Base-by-base conservation (phyloP, 2,797 vertebrate genomes). In the Platyrinchus mystaceus region DNA sequence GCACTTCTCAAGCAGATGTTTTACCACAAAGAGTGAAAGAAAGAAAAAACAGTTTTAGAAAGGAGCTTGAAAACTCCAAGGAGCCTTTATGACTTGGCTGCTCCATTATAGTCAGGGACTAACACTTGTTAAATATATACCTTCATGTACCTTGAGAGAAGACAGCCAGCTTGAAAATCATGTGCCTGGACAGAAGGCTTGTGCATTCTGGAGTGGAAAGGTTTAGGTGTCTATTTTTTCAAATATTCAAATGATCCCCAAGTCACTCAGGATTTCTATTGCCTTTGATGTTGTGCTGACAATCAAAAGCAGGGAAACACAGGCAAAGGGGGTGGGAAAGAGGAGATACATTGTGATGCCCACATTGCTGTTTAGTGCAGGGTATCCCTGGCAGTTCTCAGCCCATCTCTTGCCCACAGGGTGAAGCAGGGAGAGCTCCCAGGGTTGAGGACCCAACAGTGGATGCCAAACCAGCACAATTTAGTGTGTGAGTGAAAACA, bases 301-400 rank as follows among this genome's bases (percentile, higher is more conserved):
- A 56, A 2, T 27, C 68, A 34, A 82, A 47, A 55, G 53, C 70
- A 76, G 64, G 50, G 66, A 30, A 22, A 21, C 22, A 4, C 1
- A 20, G 34, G 59, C 39, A 32, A 22, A 78, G 50, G 4, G 36
- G 7, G 4, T 10, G 41, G 59, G 21, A 37, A 28, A 27, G 39
- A 50, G 49, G n/a, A 55, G 43, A 13, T 43, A 13, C 49, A 23
- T 23, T 10, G 26, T 22, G 52, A 7, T 69, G 59, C 8, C 50
- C 28, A 4, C 9, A 0, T 4, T 41, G 67, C 73, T 74, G 2
- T 4, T 24, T 23, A 50, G 67, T 8, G 49, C 59, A 7, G 5
- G 12, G 37, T 1, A 7, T 28, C 80, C 28, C 44, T 30, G 18
- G 39, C 75, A 43, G 30, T 5, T 18, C 28, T 60, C 15, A 26